Evolutionary conservation across 2,797 vertebrate species (phyloP).

Genomic region (Cynodonichthys magdalenae): DNA sequence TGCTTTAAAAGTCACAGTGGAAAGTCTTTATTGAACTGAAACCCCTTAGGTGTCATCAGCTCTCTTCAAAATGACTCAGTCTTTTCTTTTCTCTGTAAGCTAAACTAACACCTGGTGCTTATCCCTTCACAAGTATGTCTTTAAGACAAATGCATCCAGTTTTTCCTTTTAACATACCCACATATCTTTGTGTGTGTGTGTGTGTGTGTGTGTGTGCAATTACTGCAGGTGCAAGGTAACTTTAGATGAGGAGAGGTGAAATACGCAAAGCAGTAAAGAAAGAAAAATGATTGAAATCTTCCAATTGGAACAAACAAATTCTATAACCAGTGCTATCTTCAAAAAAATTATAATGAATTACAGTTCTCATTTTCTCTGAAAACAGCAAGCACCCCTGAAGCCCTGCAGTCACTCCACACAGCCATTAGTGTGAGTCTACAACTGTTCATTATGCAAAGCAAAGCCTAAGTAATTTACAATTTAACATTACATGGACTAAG

Average conservation of each 20-base stretch:
- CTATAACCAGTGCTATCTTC: conserved; percentile 4
- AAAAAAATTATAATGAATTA: conserved; percentile 39
- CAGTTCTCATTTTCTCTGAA: conserved; percentile 25
- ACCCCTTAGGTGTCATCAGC: conserved; percentile 42
- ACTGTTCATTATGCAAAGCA: conserved; percentile 51
- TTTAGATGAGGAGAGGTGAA: conserved; percentile 4
- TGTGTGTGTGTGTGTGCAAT: conserved; percentile 7
- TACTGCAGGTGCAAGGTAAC: conserved; percentile 5
- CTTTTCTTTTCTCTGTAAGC: conserved; percentile 20
- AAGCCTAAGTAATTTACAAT: conserved; percentile 34
- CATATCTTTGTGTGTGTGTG: conserved; percentile 1
- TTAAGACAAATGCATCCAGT: not conserved
- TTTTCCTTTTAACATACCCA: conserved; percentile 1
- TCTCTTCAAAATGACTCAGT: conserved; percentile 43
- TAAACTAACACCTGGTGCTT: conserved; percentile 12
- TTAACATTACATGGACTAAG: conserved; percentile 37
- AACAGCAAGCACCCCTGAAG: conserved; percentile 35
- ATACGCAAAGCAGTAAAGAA: not conserved
- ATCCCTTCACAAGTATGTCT: conserved; percentile 6
- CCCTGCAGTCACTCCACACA: conserved; percentile 19
- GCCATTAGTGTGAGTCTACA: conserved; percentile 35
- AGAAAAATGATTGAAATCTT: not conserved
- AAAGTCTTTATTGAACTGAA: conserved; percentile 42
- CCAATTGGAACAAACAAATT: conserved; percentile 2
- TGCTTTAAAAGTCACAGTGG: conserved; percentile 38